Evolutionary conservation across 2,797 vertebrate species (phyloP), one percentile per base, ranked within the genome.

Genomic region (Gallirallus australis): DNA sequence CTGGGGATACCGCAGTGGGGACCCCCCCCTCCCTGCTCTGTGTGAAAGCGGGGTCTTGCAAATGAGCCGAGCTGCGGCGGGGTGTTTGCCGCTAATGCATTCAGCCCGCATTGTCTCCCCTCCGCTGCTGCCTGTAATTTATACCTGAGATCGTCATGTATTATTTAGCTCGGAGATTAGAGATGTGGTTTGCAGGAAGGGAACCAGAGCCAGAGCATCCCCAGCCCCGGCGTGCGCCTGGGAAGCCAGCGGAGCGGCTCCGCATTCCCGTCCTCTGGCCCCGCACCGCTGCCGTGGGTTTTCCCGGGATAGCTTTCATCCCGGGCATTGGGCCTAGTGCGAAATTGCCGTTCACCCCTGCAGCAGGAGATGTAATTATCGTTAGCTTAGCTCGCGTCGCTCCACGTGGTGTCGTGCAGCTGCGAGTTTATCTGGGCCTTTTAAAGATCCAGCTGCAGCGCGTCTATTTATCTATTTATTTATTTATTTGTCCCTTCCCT

Each of bases 341-440:
- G 63, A 82, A 94, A 92, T 91, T 86, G 65, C 95, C 40, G 37
- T 20, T 93, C 94, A 60, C 63, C 91, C 94, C 93, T 86, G 79
- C 94, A 90, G 95, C 89, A 91, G 89, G 85, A 93, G 93, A 81
- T 90, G 90, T 79, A 92, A 92, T 95, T 96, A 92, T 92, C 93
- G 48, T 95, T 94, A 96, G 83, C 92, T 95, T 56, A 95, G 91
- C 93, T 91, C 59, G 90, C 75, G 52, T 15, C 11, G 93, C 80
- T 90, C 92, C 92, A 84, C 63, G 88, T 89, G 96, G 82, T 25
- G 52, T 24, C 9, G 17, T 75, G 92, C 92, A 94, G 94, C 94
- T 97, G 96, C 20, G 35, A 92, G 83, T 94, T 92, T 65, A 82
- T 39, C 86, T 76, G 66, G 33, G 70, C 59, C 27, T 94, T 92